phyloP scores from a whole-genome alignment of 2,888 invertebrate genomes.

The Diaphora mendica region DNA sequence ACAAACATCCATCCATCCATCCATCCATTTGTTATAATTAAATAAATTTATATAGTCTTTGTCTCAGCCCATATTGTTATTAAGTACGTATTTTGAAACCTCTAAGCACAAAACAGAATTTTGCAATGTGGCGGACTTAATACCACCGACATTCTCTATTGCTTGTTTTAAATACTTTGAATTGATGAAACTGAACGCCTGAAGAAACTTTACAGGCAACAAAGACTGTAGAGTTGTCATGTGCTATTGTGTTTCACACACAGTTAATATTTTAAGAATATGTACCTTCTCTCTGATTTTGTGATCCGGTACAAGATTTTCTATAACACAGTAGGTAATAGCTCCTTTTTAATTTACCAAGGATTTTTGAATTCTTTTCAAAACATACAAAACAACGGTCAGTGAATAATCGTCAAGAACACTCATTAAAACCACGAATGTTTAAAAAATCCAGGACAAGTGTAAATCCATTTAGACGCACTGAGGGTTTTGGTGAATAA shows the following conservation, averaged over 20 bases:
- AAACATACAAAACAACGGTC: not conserved
- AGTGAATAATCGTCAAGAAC: not conserved
- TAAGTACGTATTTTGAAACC: no score
- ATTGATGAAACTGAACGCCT: conserved; percentile 6
- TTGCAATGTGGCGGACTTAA: no score
- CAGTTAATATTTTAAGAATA: not conserved
- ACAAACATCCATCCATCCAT: no score
- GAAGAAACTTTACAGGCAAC: conserved; percentile 14
- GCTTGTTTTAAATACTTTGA: no score
- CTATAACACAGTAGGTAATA: not conserved
- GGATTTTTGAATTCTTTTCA: not conserved
- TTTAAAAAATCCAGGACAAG: not conserved
- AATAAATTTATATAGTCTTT: no score
- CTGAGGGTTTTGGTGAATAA: not conserved
- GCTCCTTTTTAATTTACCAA: not conserved
- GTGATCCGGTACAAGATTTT: not conserved
- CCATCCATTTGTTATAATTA: no score
- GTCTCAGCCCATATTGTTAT: not conserved
- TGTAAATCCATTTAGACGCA: not conserved
- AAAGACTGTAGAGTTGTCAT: not conserved
- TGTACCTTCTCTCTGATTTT: not conserved
- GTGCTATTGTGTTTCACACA: not conserved
- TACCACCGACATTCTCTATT: no score
- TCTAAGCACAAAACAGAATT: no score
- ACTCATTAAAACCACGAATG: not conserved